Conservation (phyloP, 1,140 invertebrate species). For the Formica selysi region DNA sequence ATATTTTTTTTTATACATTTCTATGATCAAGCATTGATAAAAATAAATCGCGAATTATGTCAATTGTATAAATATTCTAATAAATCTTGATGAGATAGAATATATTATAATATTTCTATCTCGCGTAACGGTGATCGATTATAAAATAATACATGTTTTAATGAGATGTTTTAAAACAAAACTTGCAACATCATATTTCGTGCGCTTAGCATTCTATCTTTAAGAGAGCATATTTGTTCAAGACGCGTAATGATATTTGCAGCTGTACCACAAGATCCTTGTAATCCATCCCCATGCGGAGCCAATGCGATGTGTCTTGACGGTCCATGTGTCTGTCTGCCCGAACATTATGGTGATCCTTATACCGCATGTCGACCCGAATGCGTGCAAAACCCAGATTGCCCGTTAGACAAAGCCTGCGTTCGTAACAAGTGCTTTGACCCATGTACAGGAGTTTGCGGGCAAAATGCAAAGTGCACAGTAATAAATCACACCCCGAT, state of each 20-base stretch:
- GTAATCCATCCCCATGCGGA: constrained; percentile 90
- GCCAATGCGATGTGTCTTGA: constrained; percentile 89
- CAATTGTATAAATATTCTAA: neutral
- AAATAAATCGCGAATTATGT: neutral
- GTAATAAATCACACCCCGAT: constrained; percentile 91
- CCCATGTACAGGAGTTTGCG: constrained; percentile 91
- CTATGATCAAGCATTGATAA: neutral
- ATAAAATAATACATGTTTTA: neutral
- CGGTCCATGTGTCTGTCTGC: constrained; percentile 88
- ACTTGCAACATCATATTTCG: neutral
- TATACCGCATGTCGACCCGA: constrained; percentile 90
- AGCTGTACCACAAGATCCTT: constrained; percentile 83
- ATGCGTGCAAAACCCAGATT: constrained; percentile 91
- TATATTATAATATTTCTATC: neutral
- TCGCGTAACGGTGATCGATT: neutral
- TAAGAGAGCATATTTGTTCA: neutral
- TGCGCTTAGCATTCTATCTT: neutral
- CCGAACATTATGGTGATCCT: constrained; percentile 89
- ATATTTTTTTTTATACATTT: neutral
- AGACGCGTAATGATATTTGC: constrained; percentile 11
- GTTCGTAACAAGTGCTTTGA: constrained; percentile 91
- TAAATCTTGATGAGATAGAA: neutral
- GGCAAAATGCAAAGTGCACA: constrained; percentile 89
- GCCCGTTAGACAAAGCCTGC: constrained; percentile 89
- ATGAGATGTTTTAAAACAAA: neutral